Evolutionary conservation across 2,888 invertebrate genomes (phyloP), one percentile per base, ranked within the genome.

Genomic region (Macrophya alboannulata): DNA sequence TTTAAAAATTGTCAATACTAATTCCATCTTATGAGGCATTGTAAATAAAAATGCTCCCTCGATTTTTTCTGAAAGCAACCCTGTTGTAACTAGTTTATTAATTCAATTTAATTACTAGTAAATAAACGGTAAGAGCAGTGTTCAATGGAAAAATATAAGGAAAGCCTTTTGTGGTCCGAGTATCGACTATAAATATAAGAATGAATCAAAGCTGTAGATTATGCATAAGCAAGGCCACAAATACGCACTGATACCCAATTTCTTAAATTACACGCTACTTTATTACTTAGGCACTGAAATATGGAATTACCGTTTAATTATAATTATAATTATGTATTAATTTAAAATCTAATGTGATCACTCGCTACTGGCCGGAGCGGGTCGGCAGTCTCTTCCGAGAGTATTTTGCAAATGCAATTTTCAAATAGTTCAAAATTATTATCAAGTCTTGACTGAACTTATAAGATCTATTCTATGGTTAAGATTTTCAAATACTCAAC

Each of bases 201-300:
- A 81, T 43, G 55, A 40, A 81, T 48, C 68, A 83, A 83, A 83
- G 83, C 68, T 83, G 83, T 65, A 83, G 68, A 83, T 83, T 83
- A 83, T 83, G 68, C 83, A 83, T 71, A 83, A 83, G 83, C 83
- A 83, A 83, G 88, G 89, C 88, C 89, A 89, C 89, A 71, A 83
- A 83, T 83, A 86, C 86, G 86, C 86, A 87, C 87, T 87, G 87
- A 85, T 87, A 88, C 88, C 86, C 87, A 68, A 79, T 77, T 86
- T 85, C 87, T 89, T 88, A 88, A 88, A 88, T 88, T 88, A 89
- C 88, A 89, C 85, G 88, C 87, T 89, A 90, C 90, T 74, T 89
- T 88, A 86, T 89, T 88, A 88, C 89, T 91, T 91, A 92, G 92
- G 92, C 92, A 92, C 92, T 92, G 91, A 91, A 90, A 90, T 89